phyloP scores from a whole-genome alignment of 2,888 invertebrate species.

The Artemia sinica region DNA sequence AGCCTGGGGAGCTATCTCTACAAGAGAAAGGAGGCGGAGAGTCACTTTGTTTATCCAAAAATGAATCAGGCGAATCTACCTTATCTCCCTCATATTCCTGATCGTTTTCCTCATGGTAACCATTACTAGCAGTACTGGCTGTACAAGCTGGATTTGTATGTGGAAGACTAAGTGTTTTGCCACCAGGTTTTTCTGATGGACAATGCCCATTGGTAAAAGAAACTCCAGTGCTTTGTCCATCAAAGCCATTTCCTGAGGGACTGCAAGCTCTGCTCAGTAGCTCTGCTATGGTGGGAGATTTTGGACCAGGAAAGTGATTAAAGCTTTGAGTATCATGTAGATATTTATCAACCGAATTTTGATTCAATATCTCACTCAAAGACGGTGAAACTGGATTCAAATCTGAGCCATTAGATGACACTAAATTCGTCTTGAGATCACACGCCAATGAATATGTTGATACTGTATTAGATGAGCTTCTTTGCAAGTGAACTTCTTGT shows the following conservation, averaged over 20 bases:
- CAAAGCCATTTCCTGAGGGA: not conserved
- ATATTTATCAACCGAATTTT: slow-evolving; percentile 3
- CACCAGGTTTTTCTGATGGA: not conserved
- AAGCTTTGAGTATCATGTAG: slow-evolving; percentile 6
- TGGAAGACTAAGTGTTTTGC: not conserved
- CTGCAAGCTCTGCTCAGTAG: not conserved
- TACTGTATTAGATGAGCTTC: not conserved
- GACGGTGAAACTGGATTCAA: slow-evolving; percentile 9
- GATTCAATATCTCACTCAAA: slow-evolving; percentile 5
- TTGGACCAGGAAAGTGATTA: slow-evolving; percentile 1
- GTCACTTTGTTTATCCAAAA: not conserved
- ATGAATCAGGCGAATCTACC: not conserved
- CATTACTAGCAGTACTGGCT: not conserved
- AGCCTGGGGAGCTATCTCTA: not conserved
- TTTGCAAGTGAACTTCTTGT: not conserved
- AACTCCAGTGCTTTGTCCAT: not conserved
- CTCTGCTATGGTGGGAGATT: slow-evolving; percentile 12
- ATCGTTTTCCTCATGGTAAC: not conserved
- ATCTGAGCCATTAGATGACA: not conserved
- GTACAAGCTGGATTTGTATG: not conserved
- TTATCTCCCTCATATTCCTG: not conserved
- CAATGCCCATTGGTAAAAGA: not conserved
- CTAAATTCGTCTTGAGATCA: slow-evolving; percentile 1
- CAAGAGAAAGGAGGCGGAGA: not conserved
- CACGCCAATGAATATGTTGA: not conserved